Evolutionary conservation across 1,140 invertebrate species (phyloP).

Genomic region (Lordiphosa stackelbergi): DNA sequence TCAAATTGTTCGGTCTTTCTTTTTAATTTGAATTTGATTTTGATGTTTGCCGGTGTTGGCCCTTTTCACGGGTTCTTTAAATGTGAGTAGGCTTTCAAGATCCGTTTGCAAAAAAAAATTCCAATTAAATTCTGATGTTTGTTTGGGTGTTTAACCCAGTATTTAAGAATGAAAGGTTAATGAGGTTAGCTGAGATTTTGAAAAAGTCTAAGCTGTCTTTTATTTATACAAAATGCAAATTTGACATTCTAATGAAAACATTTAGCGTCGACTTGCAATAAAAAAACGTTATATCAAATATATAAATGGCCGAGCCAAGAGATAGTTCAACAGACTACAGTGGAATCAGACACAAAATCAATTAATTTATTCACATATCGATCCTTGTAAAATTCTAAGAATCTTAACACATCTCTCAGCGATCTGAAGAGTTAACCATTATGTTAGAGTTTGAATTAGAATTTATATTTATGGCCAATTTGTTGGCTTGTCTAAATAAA

Average conservation of each 20-base stretch:
- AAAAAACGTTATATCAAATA: slow-evolving; percentile 33
- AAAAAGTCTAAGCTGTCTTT: slow-evolving; percentile 8
- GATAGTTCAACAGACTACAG: background rate
- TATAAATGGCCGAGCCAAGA: background rate
- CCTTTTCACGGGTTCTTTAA: too few relatives aligned
- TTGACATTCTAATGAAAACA: slow-evolving; percentile 48
- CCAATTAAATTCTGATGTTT: slow-evolving; percentile 38
- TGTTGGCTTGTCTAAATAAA: too few relatives aligned
- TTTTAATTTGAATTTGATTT: slow-evolving; percentile 15
- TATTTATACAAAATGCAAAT: slow-evolving; percentile 24
- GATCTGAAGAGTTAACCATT: too few relatives aligned
- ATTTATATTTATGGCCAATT: too few relatives aligned
- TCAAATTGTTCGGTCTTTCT: slow-evolving; percentile 24
- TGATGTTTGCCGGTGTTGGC: slow-evolving; percentile 24
- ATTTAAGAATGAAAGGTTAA: background rate
- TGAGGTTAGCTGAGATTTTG: too few relatives aligned
- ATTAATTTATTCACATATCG: too few relatives aligned
- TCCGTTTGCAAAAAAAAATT: slow-evolving; percentile 35
- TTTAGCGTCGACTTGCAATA: slow-evolving; percentile 44
- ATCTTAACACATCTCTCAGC: too few relatives aligned
- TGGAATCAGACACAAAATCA: too few relatives aligned
- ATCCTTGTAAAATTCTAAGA: too few relatives aligned
- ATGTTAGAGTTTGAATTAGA: too few relatives aligned
- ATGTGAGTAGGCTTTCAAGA: slow-evolving; percentile 28
- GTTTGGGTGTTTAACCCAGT: slow-evolving; percentile 16